Percentiles rank a stretch among this genome's conserved stretches.
Evolutionary conservation across 2,888 invertebrate species (phyloP).

Genomic region (Drosophila incognita): DNA sequence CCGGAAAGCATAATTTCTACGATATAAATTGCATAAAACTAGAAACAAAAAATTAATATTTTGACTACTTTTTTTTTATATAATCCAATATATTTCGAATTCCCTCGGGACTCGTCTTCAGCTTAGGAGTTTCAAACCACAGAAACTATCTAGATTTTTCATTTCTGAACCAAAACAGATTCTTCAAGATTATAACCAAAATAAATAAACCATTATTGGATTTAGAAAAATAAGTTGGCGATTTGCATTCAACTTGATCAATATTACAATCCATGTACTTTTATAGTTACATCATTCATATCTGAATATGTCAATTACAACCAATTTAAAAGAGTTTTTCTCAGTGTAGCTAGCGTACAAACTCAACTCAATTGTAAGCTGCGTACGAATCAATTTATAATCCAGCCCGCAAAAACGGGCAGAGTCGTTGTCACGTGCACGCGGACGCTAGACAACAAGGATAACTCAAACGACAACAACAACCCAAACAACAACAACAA

Average conservation of each 20-base stretch:
- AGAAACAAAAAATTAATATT: neutral
- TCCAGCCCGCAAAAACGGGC: slow-evolving; percentile 57
- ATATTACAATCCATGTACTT: neutral
- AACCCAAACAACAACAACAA: slow-evolving; percentile 21
- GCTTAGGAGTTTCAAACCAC: neutral
- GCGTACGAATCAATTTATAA: slow-evolving; percentile 81
- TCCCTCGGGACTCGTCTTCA: neutral
- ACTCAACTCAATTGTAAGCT: slow-evolving; percentile 79
- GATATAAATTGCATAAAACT: neutral
- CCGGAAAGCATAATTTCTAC: neutral
- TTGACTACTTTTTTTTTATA: neutral
- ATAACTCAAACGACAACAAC: slow-evolving; percentile 27
- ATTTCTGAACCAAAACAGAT: neutral
- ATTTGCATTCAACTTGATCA: neutral
- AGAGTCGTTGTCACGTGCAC: slow-evolving; percentile 70
- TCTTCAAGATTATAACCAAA: too few species aligned
- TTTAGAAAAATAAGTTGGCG: neutral
- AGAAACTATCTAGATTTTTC: too few species aligned
- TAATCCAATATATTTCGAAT: neutral
- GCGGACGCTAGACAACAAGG: slow-evolving; percentile 52
- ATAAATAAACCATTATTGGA: neutral
- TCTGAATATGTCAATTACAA: too few species aligned
- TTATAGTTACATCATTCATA: neutral
- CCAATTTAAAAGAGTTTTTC: neutral
- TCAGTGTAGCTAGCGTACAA: slow-evolving; percentile 51